Evolutionary conservation across 2,888 invertebrate genomes (phyloP).

Genomic region (Drosophila austrosaltans): DNA sequence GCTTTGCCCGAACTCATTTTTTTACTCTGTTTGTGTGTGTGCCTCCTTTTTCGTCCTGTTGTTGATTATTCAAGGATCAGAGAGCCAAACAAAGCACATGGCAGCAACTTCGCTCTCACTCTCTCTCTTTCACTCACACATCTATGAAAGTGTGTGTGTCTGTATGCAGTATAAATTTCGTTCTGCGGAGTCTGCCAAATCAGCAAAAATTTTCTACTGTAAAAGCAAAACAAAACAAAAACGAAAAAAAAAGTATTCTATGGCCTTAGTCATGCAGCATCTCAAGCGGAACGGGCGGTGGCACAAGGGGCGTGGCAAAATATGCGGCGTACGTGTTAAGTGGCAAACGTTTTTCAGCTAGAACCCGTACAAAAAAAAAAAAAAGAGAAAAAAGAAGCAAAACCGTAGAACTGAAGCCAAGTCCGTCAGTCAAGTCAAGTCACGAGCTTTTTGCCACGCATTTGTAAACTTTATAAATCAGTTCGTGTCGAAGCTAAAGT

Average conservation of each 20-base stretch:
- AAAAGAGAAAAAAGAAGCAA: conserved; percentile 13
- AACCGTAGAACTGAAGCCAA: conserved; percentile 21
- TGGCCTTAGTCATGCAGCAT: conserved; percentile 24
- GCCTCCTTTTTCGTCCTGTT: conserved; percentile 48
- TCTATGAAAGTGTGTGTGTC: not conserved
- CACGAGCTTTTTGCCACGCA: conserved; percentile 78
- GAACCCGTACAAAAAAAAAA: conserved; percentile 44
- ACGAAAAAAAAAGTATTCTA: conserved; percentile 1
- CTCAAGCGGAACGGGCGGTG: conserved; percentile 2
- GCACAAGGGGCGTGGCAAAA: conserved; percentile 65
- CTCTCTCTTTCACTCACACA: not conserved
- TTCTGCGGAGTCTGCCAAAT: conserved; percentile 62
- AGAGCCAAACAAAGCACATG: conserved; percentile 75
- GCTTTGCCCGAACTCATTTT: conserved; percentile 52
- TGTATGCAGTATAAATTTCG: conserved; percentile 65
- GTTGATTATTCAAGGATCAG: conserved; percentile 79
- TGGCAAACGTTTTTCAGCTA: conserved; percentile 76
- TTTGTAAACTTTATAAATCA: conserved; percentile 77
- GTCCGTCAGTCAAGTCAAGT: conserved; percentile 65
- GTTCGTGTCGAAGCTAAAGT: conserved; percentile 75
- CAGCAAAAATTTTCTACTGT: conserved; percentile 68
- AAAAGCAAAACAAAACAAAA: conserved; percentile 53
- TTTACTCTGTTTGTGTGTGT: conserved; percentile 36
- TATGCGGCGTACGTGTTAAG: conserved; percentile 78
- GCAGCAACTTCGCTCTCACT: conserved; percentile 46